Evolutionary conservation across 2,888 invertebrate genomes (phyloP), one percentile per base, ranked within the genome.

Genomic region (Pachymerium ferrugineum): DNA sequence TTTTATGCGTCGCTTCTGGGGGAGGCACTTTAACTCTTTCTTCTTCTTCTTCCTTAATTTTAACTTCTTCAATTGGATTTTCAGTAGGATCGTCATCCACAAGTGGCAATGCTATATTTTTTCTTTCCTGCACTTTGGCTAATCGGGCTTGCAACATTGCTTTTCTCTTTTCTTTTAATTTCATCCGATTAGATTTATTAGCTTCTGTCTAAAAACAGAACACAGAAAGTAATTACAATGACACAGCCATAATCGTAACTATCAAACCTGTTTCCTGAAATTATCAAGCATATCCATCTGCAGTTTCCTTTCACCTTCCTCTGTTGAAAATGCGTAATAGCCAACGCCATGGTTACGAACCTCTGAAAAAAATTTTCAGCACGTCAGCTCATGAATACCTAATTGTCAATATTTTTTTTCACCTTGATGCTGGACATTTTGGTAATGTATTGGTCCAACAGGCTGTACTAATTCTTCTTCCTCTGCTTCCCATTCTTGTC

Each of bases 321-420:
- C 92, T 67, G 90, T 91, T 14, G 95, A 93, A 82, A 97, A 96
- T 25, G 90, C 88, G 83, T 90, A 97, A 83, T 93, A 97, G 4
- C 93, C 93, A 19, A 94, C 94, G 80, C 97, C 97, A 81, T 97
- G 96, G 12, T 89, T 87, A 76, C 97, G 87, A 0, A 95, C 93
- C 88, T 97, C 97, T 84, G 77, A 10, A 79, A 78, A 72, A 70
- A 14, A 62, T 62, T 62, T 62, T 16, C 62, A 14, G 12, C 62
- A 10, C 16, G 62, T 69, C 10, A 25, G 28, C 19, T 25, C 28
- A 62, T 62, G 69, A 6, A 19, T 25, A 10, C 10, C 12, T 22
- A 69, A 10, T 12, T 10, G 62, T 54, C 25, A 30, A 47, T 1
- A 14, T 70, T 70, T 38, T 25, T 29, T 82, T 83, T 82, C 81